Evolutionary conservation across 2,888 invertebrate species (phyloP), one percentile per base, ranked within the genome.

Genomic region (Flexamia atlantica): DNA sequence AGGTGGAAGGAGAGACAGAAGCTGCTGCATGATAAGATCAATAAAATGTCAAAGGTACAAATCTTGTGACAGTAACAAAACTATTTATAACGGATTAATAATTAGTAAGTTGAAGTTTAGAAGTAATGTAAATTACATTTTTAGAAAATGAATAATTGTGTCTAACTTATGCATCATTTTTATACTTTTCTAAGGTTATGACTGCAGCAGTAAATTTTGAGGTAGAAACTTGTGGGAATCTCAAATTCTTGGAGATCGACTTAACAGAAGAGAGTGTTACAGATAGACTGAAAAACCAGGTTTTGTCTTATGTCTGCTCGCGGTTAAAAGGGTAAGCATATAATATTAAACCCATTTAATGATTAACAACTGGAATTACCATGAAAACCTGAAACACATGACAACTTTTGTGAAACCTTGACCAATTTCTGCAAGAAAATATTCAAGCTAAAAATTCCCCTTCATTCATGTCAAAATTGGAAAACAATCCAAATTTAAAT

Each of bases 201-300:
- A 70, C 70, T 2, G n/a, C 3, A 7, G n/a, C 12, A 32, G n/a
- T 70, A 1, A n/a, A 70, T 28, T 12, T 70, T 32, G 70, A 70
- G 36, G n/a, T 70, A 30, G 70, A 32, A 70, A n/a, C 4, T 30
- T 70, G 30, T 70, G 70, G 70, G 32, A 70, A 70, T 70, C 30
- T 70, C 2, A 28, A 70, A 30, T 70, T 70, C n/a, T n/a, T 28
- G 30, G 32, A 70, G 17, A 14, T 30, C n/a, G 30, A n/a, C 32
- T 32, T 70, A 17, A 30, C 30, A n/a, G 70, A 32, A 70, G 5
- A 1, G 30, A n/a, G 30, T 20, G n/a, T 70, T 30, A 3, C 5
- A 12, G 14, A 28, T 4, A n/a, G 32, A 14, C 25, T 70, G 12
- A 70, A 70, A 30, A 28, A 70, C n/a, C 30, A 28, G 17, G 12